A percentile compares a stretch with the other conserved stretches of the same genome.
Evolutionary conservation across 2,113 vertebrate species (phyloP).

Genomic region (Panthera uncia): DNA sequence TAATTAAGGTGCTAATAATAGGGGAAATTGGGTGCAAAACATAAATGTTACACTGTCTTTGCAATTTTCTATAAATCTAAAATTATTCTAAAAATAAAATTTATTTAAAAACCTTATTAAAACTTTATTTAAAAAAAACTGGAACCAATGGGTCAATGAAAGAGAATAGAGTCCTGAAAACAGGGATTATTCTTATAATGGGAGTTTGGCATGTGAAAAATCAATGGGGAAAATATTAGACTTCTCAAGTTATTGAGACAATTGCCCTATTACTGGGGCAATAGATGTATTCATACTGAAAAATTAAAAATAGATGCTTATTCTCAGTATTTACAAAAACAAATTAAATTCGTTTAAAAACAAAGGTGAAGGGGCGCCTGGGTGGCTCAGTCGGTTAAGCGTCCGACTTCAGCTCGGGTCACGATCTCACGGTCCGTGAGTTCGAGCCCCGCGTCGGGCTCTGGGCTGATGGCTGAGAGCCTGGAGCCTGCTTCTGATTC

Average conservation of each 20-base stretch:
- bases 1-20: background rate
- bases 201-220: background rate
- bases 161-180: background rate
- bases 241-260: background rate
- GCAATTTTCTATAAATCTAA: background rate
- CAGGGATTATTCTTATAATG: background rate
- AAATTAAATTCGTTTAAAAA: too few species aligned
- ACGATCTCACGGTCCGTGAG: too few species aligned
- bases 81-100: background rate
- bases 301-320: background rate
- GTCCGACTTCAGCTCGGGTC: too few species aligned
- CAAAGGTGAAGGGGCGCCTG: too few species aligned
- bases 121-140: background rate
- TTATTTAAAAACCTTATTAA: background rate
- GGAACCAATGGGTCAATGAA: background rate
- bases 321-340: background rate
- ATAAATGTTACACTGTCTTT: background rate
- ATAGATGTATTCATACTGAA: background rate
- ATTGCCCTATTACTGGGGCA: background rate
- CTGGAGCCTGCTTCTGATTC: too few species aligned
- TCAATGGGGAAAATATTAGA: background rate
- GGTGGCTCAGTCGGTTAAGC: too few species aligned
- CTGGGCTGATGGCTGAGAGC: too few species aligned
- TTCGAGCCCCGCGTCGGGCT: too few species aligned
- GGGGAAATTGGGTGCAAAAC: background rate